Percentiles rank a stretch among this genome's conserved stretches.
Conservation (phyloP, 30 jellyfish, hydroid and myxozoan genomes). For the Phacellophora camtschatica region DNA sequence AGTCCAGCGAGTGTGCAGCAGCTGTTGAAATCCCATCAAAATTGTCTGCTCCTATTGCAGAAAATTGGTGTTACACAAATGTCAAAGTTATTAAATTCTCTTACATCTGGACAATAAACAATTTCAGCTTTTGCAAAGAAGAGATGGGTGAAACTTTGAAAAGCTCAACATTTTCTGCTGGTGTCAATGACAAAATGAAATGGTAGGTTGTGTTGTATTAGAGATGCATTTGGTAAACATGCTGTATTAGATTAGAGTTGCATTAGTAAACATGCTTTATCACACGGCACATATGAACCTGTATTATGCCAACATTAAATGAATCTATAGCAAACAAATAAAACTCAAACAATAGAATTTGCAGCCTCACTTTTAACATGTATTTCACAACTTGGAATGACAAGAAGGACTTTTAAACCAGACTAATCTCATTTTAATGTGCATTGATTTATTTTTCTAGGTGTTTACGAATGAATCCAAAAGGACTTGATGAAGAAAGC, state of each 20-base stretch:
- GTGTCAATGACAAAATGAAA: slow-evolving; percentile 93
- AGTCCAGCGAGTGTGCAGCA: slow-evolving; percentile 83
- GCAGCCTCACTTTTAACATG: no score
- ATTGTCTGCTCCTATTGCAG: slow-evolving; percentile 97
- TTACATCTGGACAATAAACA: slow-evolving; percentile 96
- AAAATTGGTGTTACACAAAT: slow-evolving; percentile 97
- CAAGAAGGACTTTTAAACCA: neutral
- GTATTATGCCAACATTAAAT: no score
- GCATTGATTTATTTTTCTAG: slow-evolving; percentile 25
- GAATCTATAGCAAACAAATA: no score
- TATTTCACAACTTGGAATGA: no score
- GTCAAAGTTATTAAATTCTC: slow-evolving; percentile 95
- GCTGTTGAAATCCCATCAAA: slow-evolving; percentile 87
- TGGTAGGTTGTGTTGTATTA: slow-evolving; percentile 88
- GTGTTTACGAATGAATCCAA: slow-evolving; percentile 97
- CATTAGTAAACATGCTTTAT: no score
- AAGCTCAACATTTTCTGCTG: slow-evolving; percentile 98
- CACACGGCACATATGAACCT: no score
- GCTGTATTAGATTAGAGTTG: no score
- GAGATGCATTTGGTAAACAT: no score
- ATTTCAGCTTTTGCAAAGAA: slow-evolving; percentile 96
- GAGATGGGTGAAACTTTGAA: slow-evolving; percentile 98
- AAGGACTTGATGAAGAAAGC: slow-evolving; percentile 98
- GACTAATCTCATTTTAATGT: neutral
- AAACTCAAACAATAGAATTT: no score